These are phyloP conservation scores for Actinemys pallida DNA, from an alignment of 2,113 vertebrate species.

Conservation along the genomic window DNA sequence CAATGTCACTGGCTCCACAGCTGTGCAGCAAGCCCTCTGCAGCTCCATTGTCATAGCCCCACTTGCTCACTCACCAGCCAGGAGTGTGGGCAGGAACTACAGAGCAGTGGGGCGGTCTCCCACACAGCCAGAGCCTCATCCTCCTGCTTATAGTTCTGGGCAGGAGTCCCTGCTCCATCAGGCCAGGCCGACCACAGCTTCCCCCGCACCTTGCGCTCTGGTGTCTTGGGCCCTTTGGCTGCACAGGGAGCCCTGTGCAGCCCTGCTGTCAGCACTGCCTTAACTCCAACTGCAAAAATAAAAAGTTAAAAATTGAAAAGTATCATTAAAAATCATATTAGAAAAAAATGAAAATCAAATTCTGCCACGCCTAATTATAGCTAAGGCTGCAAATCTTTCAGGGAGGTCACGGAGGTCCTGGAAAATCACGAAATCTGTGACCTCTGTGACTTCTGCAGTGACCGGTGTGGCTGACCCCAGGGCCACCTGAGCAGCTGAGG, in stretches of 20 bases:
- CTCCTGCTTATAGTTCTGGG: neutral
- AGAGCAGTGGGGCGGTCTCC: neutral
- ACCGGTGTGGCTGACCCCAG: no score
- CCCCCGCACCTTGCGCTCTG: neutral
- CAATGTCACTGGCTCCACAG: neutral
- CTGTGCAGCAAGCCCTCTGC: neutral
- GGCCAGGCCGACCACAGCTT: neutral
- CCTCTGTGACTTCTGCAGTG: no score
- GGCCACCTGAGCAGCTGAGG: no score
- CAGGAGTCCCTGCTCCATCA: neutral
- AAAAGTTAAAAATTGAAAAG: neutral
- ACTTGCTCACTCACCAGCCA: neutral
- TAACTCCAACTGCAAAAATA: neutral
- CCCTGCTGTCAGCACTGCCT: neutral
- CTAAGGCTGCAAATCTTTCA: no score
- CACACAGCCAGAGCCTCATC: neutral
- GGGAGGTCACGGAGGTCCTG: no score
- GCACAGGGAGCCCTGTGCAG: neutral
- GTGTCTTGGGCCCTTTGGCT: neutral
- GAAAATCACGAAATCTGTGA: no score
- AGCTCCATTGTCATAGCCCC: neutral
- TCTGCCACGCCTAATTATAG: neutral
- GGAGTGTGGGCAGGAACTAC: no score
- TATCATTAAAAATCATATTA: neutral
- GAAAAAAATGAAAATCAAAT: neutral